Evolutionary conservation across 2,888 invertebrate species (phyloP), one percentile per base, ranked within the genome.

Genomic region (Odontocolon sp.): DNA sequence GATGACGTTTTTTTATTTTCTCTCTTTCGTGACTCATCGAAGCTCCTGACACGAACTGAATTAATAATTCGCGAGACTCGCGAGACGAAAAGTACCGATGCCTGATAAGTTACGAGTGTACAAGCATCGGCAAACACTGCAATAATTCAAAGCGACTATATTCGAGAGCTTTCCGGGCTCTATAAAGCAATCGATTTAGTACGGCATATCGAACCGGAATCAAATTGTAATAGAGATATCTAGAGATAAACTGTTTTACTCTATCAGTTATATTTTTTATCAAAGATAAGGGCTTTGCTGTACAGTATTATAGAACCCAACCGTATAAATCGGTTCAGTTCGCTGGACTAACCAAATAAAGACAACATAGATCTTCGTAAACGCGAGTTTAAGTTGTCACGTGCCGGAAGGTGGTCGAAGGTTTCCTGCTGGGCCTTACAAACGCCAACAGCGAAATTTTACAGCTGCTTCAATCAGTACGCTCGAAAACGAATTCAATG

Each of bases 401-500:
- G 74, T 63, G 68, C 54, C 61, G 36, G 5, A 33, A 73, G 52
- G 26, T 52, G 67, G 33, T 3, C 42, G 21, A 50, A 38, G 14
- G 23, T 56, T 69, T 47, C 31, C 28, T 72, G 40, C 57, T 72
- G 31, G 11, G 6, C 36, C n/a, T 8, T 28, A 64, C 71, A 64
- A 71, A 64, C 36, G 57, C 56, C 54, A 63, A 52, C 18, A 38
- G 18, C 26, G 47, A 54, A 57, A 23, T 71, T 73, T 61, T 26
- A 40, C 74, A 74, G 52, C 66, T 74, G 66, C 69, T 42, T 50
- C 36, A 57, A 69, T 50, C 64, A 56, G 52, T 50, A 38, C 45
- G 33, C 47, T 14, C 63, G 36, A 63, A 56, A 45, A 23, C n/a
- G 18, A n/a, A 9, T 45, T 45, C n/a, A 2, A n/a, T n/a, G 45